These are phyloP conservation scores for Orestias chungarensis DNA, from an alignment of 2,797 vertebrate species.

Conservation along the genomic window DNA sequence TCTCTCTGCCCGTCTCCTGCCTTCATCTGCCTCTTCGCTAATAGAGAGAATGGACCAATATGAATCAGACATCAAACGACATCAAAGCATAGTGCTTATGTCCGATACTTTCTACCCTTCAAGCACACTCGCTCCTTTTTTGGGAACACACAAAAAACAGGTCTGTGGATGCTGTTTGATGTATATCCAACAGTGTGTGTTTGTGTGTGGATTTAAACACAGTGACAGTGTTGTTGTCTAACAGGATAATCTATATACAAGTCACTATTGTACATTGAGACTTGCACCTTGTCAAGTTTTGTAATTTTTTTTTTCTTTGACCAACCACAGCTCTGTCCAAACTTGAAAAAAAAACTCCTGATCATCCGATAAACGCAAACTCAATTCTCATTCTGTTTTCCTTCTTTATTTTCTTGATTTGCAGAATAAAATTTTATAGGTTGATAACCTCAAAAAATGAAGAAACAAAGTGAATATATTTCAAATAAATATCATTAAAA, in stretches of 20 bases:
- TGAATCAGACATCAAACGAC: slow-evolving; percentile 73
- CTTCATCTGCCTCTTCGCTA: slow-evolving; percentile 43
- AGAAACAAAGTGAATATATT: too few relatives aligned
- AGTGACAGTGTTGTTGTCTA: slow-evolving; percentile 21
- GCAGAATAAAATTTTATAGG: too few relatives aligned
- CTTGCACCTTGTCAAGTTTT: too few relatives aligned
- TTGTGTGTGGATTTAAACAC: slow-evolving; percentile 16
- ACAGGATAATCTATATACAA: slow-evolving; percentile 19
- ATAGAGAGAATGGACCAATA: slow-evolving; percentile 57
- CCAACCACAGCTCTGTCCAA: too few relatives aligned
- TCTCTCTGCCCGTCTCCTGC: slow-evolving; percentile 39
- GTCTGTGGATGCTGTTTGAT: slow-evolving; percentile 67
- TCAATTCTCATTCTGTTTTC: too few relatives aligned
- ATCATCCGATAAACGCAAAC: too few relatives aligned
- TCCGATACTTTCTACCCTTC: slow-evolving; percentile 40
- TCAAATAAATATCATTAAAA: too few relatives aligned
- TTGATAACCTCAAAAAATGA: too few relatives aligned
- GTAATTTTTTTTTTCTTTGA: too few relatives aligned
- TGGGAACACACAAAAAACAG: slow-evolving; percentile 59
- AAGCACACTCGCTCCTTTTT: slow-evolving; percentile 38
- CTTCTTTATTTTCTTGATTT: too few relatives aligned
- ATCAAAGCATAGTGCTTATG: slow-evolving; percentile 70
- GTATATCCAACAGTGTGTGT: slow-evolving; percentile 38
- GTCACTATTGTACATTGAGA: slow-evolving; percentile 2
- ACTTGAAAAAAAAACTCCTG: too few relatives aligned